A percentile compares a stretch with the other conserved stretches of the same genome.
Evolutionary conservation across 2,113 vertebrate genomes (phyloP).

Genomic region (Camelus dromedarius): DNA sequence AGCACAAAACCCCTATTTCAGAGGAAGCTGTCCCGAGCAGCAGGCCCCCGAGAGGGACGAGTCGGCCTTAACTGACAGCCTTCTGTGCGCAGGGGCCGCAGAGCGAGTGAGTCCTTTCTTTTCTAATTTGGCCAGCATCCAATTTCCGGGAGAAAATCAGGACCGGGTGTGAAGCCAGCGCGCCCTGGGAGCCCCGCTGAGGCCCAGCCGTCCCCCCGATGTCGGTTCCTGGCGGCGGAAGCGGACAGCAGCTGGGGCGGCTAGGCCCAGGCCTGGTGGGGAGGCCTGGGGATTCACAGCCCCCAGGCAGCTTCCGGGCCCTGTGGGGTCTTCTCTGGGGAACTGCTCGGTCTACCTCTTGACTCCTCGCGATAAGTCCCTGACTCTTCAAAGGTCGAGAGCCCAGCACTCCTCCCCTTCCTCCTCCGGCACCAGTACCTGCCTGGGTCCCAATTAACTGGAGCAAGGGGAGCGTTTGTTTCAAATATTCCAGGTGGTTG

Average conservation of each 20-base stretch:
- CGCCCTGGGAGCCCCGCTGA: neutral
- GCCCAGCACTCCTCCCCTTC: neutral
- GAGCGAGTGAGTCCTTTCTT: fast-evolving
- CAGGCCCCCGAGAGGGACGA: neutral
- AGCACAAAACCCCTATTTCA: neutral
- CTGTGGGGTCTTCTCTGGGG: no score
- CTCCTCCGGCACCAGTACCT: neutral
- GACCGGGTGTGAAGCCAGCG: fast-evolving
- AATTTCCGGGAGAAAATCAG: fast-evolving
- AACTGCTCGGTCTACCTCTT: no score
- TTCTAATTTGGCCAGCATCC: fast-evolving
- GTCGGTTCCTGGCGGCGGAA: neutral
- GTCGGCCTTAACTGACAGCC: fast-evolving
- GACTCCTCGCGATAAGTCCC: neutral
- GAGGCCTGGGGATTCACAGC: neutral
- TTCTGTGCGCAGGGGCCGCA: fast-evolving
- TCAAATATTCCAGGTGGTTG: fast-evolving
- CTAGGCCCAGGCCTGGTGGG: neutral
- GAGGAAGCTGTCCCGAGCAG: neutral
- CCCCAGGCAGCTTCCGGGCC: neutral
- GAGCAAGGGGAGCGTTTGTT: no score
- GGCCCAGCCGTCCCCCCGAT: neutral
- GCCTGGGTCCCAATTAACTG: fast-evolving
- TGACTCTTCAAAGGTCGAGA: neutral
- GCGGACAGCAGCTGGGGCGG: fast-evolving